These are phyloP conservation scores for Dascillus cervinus DNA, from an alignment of 2,888 invertebrate species.

Conservation along the genomic window DNA sequence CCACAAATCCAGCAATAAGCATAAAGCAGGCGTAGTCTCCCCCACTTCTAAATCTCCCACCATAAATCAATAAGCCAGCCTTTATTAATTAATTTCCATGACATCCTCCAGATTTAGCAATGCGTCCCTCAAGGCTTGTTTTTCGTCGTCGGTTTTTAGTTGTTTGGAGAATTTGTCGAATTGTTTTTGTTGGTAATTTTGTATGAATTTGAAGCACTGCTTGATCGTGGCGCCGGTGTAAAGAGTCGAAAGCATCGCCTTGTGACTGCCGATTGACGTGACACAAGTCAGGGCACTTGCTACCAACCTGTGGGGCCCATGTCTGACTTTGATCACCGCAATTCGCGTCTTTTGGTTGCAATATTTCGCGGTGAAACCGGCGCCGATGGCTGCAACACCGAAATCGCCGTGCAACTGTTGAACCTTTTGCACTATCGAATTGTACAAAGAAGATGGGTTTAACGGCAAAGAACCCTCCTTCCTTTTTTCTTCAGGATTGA, in stretches of 20 bases:
- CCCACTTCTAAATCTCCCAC: no score
- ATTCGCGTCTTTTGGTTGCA: conserved; percentile 70
- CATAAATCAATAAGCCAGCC: no score
- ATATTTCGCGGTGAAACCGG: conserved; percentile 71
- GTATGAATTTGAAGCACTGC: conserved; percentile 69
- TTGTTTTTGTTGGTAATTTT: conserved; percentile 58
- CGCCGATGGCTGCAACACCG: conserved; percentile 61
- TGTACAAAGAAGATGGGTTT: conserved; percentile 48
- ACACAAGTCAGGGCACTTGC: conserved; percentile 62
- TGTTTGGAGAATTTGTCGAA: conserved; percentile 56
- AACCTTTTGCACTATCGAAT: conserved; percentile 54
- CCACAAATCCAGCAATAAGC: no score
- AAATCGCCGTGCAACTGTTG: conserved; percentile 69
- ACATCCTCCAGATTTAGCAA: conserved; percentile 32
- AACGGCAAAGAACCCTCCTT: conserved; percentile 46
- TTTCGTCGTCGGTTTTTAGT: conserved; percentile 56
- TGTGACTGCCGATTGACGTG: conserved; percentile 55
- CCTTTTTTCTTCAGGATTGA: conserved; percentile 46
- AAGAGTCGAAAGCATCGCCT: conserved; percentile 55
- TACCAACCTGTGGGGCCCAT: conserved; percentile 68
- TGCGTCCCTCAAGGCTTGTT: conserved; percentile 45
- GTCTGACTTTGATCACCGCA: conserved; percentile 63
- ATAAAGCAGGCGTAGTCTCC: no score
- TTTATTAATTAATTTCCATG: not conserved
- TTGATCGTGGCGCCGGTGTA: conserved; percentile 73